phyloP scores from a whole-genome alignment of 2,888 invertebrate genomes.

The Strigamia transsilvanica region DNA sequence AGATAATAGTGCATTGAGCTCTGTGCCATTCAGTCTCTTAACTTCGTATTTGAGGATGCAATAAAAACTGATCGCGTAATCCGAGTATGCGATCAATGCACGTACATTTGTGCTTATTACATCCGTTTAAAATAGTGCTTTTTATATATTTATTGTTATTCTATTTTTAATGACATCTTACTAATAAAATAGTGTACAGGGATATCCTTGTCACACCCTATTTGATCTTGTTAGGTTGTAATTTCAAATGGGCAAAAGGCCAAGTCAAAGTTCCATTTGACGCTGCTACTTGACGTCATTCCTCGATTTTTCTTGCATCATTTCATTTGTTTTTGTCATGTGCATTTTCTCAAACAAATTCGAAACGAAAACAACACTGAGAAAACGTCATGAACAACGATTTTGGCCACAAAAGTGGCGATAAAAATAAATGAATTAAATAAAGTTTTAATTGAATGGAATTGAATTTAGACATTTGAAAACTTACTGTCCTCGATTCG shows the following conservation, averaged over 20 bases:
- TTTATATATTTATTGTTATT: background rate
- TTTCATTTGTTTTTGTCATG: conserved; percentile 14
- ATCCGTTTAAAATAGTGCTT: background rate
- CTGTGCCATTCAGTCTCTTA: conserved; percentile 12
- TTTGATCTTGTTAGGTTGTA: conserved; percentile 9
- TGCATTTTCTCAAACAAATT: background rate
- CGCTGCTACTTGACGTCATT: conserved; percentile 27
- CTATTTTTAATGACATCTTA: background rate
- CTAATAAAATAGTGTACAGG: conserved; percentile 7
- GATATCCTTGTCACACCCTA: conserved; percentile 49
- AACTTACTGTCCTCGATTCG: conserved; percentile 76
- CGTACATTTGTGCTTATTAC: background rate
- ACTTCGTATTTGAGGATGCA: conserved; percentile 21
- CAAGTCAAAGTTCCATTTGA: conserved; percentile 38
- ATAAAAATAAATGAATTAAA: background rate
- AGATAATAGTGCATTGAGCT: background rate
- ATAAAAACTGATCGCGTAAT: conserved; percentile 9
- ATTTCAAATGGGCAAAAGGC: conserved; percentile 42
- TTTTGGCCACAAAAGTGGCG: background rate
- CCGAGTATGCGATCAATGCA: background rate
- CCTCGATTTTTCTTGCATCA: conserved; percentile 13
- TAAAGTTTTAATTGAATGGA: background rate
- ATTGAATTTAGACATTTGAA: background rate
- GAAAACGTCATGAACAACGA: background rate
- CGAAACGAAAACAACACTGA: background rate